Base-by-base conservation (phyloP, 1,140 invertebrate genomes). In the Drosophila bocqueti region DNA sequence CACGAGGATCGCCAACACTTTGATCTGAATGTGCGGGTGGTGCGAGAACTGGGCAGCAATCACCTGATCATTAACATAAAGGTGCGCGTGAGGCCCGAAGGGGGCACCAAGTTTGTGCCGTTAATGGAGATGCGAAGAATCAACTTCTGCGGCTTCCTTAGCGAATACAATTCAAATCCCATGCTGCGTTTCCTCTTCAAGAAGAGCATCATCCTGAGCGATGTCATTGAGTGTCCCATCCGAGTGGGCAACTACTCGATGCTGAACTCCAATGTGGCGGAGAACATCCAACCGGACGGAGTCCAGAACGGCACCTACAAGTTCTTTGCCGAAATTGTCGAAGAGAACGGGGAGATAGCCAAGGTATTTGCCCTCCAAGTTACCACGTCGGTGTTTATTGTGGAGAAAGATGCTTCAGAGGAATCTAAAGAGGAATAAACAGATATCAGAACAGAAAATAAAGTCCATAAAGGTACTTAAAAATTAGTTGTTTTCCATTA, bases 281-380 rank as follows among this genome's bases (percentile, higher is more conserved):
- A 45, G 0, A 79, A 66, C 31, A 52, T 79, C 0, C 60, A 64
- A 18, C 29, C 76, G 2, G 76, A 61, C 1, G 77, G 61, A 0
- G n/a, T 79, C 8, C 76, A 80, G n/a, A 74, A 80, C 21, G 77
- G 77, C n/a, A 80, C 61, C 21, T 80, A 74, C 52, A 80, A 79
- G 50, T 74, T 80, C 50, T 79, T 79, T 73, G 46, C 43, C 1
- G 77, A 80, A 74, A 80, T 79, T 2, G 42, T 80, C 2, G 68
- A 80, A 24, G 76, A 67, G 16, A 80, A 45, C 3, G 77, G 76
- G 13, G 77, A 80, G 36, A 52, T 66, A 40, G 59, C 76, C 18
- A 80, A 80, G 38, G 26, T 80, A 0, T 79, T 80, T 59, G 76
- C 77, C 24, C 10, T 80, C 0, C 77, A 80, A 40, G 42, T 80